Conservation (phyloP, 2,888 invertebrate genomes). For the Tenthredo livida region DNA sequence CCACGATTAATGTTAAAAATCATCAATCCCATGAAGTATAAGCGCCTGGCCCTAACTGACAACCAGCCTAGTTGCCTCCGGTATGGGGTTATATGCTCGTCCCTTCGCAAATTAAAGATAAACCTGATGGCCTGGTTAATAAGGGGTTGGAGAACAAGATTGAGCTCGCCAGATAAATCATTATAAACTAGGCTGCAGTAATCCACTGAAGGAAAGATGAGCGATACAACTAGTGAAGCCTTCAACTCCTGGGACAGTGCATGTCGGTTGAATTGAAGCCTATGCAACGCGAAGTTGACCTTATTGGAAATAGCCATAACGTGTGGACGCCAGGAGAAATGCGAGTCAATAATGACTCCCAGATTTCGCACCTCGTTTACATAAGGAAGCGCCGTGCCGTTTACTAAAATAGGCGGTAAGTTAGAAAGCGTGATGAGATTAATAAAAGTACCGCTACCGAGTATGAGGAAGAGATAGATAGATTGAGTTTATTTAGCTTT, state of each 20-base stretch:
- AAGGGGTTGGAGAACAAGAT: neutral
- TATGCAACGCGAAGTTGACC: neutral
- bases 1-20: neutral
- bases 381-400: neutral
- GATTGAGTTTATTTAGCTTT: no score
- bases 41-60: neutral
- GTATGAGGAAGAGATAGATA: neutral
- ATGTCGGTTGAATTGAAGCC: neutral
- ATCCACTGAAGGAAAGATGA: neutral
- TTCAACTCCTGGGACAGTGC: neutral
- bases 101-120: neutral
- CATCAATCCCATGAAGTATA: conserved; percentile 19
- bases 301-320: neutral
- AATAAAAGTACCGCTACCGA: neutral
- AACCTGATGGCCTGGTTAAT: neutral
- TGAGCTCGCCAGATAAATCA: neutral
- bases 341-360: neutral
- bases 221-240: neutral
- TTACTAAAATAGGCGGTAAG: neutral
- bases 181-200: neutral
- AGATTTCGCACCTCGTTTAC: neutral
- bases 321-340: neutral
- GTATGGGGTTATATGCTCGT: neutral
- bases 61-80: neutral
- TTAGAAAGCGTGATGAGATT: neutral